phyloP scores from a whole-genome alignment of 1,140 invertebrate genomes.

The Zaprionus tsacasi region DNA sequence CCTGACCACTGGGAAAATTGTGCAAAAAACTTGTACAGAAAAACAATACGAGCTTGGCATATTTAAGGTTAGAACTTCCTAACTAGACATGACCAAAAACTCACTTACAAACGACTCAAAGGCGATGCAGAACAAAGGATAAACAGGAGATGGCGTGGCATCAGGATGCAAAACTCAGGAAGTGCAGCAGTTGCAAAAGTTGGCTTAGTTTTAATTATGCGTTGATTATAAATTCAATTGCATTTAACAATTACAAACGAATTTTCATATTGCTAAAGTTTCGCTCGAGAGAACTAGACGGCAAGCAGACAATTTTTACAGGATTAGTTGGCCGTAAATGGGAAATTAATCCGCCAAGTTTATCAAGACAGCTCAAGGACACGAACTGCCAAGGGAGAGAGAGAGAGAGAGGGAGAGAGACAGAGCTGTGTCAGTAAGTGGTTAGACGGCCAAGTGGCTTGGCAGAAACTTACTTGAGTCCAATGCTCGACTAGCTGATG shows the following conservation, averaged over 20 bases:
- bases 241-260: slow-evolving; percentile 78
- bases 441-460: slow-evolving; percentile 14
- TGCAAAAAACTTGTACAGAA: neutral
- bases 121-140: slow-evolving; percentile 36
- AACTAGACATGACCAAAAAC: slow-evolving; percentile 5
- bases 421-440: neutral
- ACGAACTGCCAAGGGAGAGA: neutral
- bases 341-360: slow-evolving; percentile 71
- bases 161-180: slow-evolving; percentile 44
- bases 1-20: neutral
- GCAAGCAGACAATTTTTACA: slow-evolving; percentile 61
- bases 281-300: slow-evolving; percentile 35
- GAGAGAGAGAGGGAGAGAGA: neutral
- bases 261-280: slow-evolving; percentile 57
- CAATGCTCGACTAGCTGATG: neutral
- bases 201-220: slow-evolving; percentile 81
- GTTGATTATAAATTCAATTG: slow-evolving; percentile 80
- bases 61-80: slow-evolving; percentile 30
- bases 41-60: slow-evolving; percentile 7
- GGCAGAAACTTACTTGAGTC: neutral
- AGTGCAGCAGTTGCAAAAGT: slow-evolving; percentile 71
- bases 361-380: slow-evolving; percentile 25
- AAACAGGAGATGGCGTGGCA: slow-evolving; percentile 11
- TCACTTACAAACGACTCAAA: slow-evolving; percentile 52
- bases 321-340: slow-evolving; percentile 70